Conservation (phyloP, 2,888 invertebrate species). For the Drosophila atripex region DNA sequence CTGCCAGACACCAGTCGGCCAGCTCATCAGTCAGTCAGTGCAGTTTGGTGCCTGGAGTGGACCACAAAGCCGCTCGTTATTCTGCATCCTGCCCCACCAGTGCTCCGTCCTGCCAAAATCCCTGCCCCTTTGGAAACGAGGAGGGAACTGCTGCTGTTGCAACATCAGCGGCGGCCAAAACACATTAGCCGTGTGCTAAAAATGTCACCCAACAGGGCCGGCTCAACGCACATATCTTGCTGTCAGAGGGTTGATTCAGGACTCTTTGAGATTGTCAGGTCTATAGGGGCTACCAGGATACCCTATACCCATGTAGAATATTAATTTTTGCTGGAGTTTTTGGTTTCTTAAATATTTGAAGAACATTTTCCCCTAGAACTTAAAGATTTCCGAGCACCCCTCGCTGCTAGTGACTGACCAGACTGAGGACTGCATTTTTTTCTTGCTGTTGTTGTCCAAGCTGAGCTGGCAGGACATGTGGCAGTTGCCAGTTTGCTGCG, state of each 20-base stretch:
- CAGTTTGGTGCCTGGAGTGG: slow-evolving; percentile 20
- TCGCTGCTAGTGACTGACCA: slow-evolving; percentile 33
- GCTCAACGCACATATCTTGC: slow-evolving; percentile 36
- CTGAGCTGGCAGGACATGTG: slow-evolving; percentile 58
- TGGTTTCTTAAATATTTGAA: neutral
- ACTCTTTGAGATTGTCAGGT: neutral
- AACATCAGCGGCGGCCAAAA: slow-evolving; percentile 60
- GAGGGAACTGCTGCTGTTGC: slow-evolving; percentile 8
- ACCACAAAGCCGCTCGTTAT: slow-evolving; percentile 31
- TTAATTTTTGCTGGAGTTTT: too few relatives aligned
- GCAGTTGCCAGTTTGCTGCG: slow-evolving; percentile 52
- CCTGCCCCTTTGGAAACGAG: slow-evolving; percentile 3
- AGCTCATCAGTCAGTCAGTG: slow-evolving; percentile 40
- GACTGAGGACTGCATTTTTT: slow-evolving; percentile 42
- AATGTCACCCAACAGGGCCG: slow-evolving; percentile 50
- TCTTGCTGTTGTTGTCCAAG: slow-evolving; percentile 24
- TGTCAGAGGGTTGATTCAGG: neutral
- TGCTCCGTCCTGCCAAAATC: neutral
- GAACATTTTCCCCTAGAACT: neutral
- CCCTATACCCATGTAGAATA: too few relatives aligned
- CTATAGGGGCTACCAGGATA: neutral
- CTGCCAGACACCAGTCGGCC: slow-evolving; percentile 15
- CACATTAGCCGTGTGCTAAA: slow-evolving; percentile 67
- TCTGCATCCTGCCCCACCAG: slow-evolving; percentile 7
- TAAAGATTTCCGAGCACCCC: slow-evolving; percentile 5